Base-by-base conservation (phyloP, 2,888 invertebrate genomes). In the Polydrusus cervinus region DNA sequence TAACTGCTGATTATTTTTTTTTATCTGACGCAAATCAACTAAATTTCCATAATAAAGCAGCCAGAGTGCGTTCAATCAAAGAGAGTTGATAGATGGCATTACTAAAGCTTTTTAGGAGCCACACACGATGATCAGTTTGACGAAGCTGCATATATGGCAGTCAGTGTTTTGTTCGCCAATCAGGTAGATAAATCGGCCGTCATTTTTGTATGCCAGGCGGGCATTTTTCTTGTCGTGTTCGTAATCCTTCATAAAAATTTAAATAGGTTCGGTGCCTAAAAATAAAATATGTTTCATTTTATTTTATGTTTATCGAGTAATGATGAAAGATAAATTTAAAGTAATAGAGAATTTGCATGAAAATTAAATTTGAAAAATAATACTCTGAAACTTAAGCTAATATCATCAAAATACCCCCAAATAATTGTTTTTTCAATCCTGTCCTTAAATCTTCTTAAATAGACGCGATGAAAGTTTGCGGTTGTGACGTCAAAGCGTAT, bases 181-280 rank as follows among this genome's bases (percentile, higher is more conserved):
- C 71, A 71, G 71, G 71, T 62, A 71, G 71, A 71, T 71, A 71
- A 71, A 71, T 71, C 71, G 71, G 38, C 65, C 64, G 65, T 53
- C 71, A 71, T 71, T 71, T 71, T 55, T 55, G 71, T 71, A 65
- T 47, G 71, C 65, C 71, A 71, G 51, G 34, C 62, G 43, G 51
- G 65, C 55, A 71, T 71, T 71, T 71, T 71, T 71, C 71, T 71
- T 71, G 65, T 34, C 57, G 71, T 64, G 47, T 25, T 55, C 11
- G 61, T 69, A 61, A 69, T 69, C 70, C 49, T 69, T 70, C 61
- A 61, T 61, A 61, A 55, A 70, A 49, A 61, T 61, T 70, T 61
- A 70, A 69, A 60, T 69, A 45, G 38, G 69, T 2, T 45, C 10
- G 53, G 40, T 55, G 14, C 10, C 0, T 55, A 34, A 55, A n/a